phyloP scores from a whole-genome alignment of 1,140 invertebrate genomes.

The Pygmarrhopalites habei region DNA sequence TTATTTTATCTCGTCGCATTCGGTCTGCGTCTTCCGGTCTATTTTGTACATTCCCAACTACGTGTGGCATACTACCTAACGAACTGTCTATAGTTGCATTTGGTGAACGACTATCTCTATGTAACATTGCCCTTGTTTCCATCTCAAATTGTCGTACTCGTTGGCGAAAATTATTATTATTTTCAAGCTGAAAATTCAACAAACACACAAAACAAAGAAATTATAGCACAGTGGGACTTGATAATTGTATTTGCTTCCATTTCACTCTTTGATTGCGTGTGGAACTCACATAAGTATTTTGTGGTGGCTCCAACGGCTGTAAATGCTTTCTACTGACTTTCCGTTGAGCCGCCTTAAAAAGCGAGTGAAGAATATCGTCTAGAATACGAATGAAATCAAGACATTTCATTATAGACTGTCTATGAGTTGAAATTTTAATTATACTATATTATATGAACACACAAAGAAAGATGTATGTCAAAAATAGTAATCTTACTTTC shows the following conservation, averaged over 20 bases:
- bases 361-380: conserved; percentile 28
- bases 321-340: conserved; percentile 15
- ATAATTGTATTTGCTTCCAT: too few species aligned
- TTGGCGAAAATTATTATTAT: too few species aligned
- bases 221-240: too few species aligned
- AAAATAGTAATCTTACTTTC: conserved; percentile 20
- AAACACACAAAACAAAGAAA: too few species aligned
- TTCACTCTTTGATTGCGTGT: too few species aligned
- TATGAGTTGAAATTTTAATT: too few species aligned
- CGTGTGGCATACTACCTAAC: too few species aligned
- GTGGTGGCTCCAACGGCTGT: conserved; percentile 10
- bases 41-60: not conserved
- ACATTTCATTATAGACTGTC: too few species aligned
- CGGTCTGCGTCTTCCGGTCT: conserved; percentile 6
- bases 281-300: conserved; percentile 36
- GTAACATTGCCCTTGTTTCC: conserved; percentile 62
- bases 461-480: too few species aligned
- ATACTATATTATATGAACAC: too few species aligned
- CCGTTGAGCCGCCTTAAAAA: conserved; percentile 32
- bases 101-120: conserved; percentile 42
- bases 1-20: conserved; percentile 48
- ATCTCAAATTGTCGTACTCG: conserved; percentile 61
- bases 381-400: not conserved
- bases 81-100: conserved; percentile 1
- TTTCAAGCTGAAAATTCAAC: too few species aligned